Evolutionary conservation across 2,797 vertebrate genomes (phyloP), one percentile per base, ranked within the genome.

Genomic region (Sebastiscus tertius): DNA sequence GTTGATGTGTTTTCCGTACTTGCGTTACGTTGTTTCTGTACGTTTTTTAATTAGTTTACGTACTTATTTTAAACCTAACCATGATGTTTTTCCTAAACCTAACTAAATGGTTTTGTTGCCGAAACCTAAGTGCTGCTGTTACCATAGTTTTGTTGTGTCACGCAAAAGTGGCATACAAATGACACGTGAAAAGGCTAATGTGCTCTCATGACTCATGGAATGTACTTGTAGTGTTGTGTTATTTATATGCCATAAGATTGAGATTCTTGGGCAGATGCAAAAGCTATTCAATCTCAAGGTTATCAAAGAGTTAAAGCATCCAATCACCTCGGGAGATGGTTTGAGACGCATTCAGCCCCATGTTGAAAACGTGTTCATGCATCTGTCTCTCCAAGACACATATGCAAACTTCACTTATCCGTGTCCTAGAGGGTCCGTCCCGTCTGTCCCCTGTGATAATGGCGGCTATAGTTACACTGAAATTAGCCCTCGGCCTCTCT

Each of bases 211-310:
- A 16, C 39, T 42, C 16, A 7, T 0, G 1, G 16, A 46, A 46
- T 18, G 42, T 46, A 20, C 42, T 46, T 46, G 3, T 46, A 0
- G 0, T 46, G 6, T 46, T 0, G 0, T 18, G 42, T 46, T 46
- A 46, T 55, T 24, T 24, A 55, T 2, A n/a, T 6, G 4, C 4
- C 4, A 20, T 24, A 1, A 0, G 10, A 6, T 56, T 13, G 12
- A 0, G 12, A 0, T 13, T 58, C 12, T 58, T 58, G 55, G 24
- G 22, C 55, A 14, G 55, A 27, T 26, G 55, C 24, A 26, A 8
- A 14, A 14, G 24, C 24, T 27, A 8, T 8, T 22, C 0, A 6
- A 58, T 58, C 55, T 58, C 22, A 27, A 42, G 39, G 39, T 42
- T 42, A 42, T 42, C 12, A 56, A 20, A 49, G 18, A 49, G 18